Percentiles rank a stretch among this genome's conserved stretches.
These are phyloP conservation scores for Pseudococcus longispinus DNA, from an alignment of 2,888 invertebrate species.

Conservation along the genomic window DNA sequence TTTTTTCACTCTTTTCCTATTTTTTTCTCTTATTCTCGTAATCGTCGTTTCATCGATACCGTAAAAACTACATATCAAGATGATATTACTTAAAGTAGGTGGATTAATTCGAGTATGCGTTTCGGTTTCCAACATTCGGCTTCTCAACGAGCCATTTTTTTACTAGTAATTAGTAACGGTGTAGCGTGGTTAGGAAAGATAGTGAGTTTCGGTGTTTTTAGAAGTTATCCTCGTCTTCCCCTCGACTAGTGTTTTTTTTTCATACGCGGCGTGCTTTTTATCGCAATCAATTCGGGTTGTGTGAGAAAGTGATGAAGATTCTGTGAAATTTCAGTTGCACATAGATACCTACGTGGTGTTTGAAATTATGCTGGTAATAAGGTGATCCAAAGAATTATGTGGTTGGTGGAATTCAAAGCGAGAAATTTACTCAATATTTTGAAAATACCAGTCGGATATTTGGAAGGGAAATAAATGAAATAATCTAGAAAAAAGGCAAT, in stretches of 20 bases:
- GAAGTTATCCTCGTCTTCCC: not conserved
- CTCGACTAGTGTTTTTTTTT: not conserved
- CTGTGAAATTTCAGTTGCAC: not conserved
- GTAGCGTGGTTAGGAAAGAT: not conserved
- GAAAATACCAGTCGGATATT: too few species aligned
- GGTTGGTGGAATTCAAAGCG: not conserved
- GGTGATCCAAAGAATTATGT: not conserved
- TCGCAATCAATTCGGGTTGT: not conserved
- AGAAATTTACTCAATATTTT: too few species aligned
- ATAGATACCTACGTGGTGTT: not conserved
- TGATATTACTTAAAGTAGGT: not conserved
- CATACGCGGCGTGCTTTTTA: not conserved
- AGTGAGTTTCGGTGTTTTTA: constrained; percentile 10
- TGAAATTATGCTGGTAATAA: not conserved
- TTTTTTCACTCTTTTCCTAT: not conserved
- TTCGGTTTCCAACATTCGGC: not conserved
- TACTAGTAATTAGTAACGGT: constrained; percentile 20
- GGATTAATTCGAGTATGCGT: not conserved
- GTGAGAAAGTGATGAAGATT: not conserved
- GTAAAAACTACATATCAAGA: constrained; percentile 34
- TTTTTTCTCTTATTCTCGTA: not conserved
- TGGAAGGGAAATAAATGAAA: too few species aligned
- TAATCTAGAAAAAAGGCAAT: too few species aligned
- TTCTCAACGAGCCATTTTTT: constrained; percentile 12
- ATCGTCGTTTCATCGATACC: constrained; percentile 29